Conservation (phyloP, 2,888 invertebrate genomes). For the Leptinotarsa haldemani region DNA sequence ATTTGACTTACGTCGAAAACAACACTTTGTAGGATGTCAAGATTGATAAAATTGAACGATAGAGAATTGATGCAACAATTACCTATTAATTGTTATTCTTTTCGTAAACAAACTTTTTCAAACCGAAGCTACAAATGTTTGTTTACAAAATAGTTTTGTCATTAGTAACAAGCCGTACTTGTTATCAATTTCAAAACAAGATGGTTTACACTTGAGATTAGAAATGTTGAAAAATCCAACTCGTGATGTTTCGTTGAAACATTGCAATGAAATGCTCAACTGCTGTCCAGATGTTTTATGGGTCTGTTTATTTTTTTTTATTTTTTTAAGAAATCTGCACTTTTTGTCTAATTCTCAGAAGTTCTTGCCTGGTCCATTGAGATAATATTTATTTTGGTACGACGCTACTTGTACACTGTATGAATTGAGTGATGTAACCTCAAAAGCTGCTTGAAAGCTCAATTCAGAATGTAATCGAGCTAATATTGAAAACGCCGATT, state of each 20-base stretch:
- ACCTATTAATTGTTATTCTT: background rate
- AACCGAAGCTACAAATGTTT: background rate
- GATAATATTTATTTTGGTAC: background rate
- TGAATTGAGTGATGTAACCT: no score
- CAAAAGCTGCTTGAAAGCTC: no score
- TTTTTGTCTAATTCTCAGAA: constrained; percentile 5
- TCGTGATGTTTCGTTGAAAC: background rate
- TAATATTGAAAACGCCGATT: no score
- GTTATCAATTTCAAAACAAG: background rate
- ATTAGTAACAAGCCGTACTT: background rate
- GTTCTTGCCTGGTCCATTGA: background rate
- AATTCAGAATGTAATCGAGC: no score
- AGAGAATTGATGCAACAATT: no score
- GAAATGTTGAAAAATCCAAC: background rate
- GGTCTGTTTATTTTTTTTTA: background rate
- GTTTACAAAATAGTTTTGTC: background rate
- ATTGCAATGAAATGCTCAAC: background rate
- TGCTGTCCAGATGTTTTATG: background rate
- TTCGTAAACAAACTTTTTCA: background rate
- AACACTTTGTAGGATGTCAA: no score
- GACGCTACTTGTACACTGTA: background rate
- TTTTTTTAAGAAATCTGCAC: background rate
- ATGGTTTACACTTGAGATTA: background rate
- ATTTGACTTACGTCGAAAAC: no score
- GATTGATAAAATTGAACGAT: no score